A percentile compares a stretch with the other conserved stretches of the same genome.
These are phyloP conservation scores for Plotosus lineatus DNA, from an alignment of 2,113 vertebrate genomes.

Conservation along the genomic window DNA sequence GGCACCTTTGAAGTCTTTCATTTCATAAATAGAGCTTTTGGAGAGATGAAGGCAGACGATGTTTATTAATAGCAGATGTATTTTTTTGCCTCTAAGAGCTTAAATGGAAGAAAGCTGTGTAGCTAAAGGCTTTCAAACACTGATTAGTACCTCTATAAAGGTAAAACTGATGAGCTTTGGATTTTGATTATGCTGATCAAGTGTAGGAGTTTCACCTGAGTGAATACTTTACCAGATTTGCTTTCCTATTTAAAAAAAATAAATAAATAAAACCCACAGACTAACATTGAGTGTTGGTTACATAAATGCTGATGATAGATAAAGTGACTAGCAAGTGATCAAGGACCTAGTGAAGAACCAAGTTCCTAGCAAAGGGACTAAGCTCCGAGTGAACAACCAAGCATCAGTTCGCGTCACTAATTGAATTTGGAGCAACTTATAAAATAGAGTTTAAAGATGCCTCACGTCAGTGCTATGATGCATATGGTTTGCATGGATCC, in stretches of 20 bases:
- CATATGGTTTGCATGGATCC: too few species aligned
- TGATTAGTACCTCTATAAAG: constrained; percentile 34
- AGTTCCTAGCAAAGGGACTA: too few species aligned
- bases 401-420: too few species aligned
- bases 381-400: too few species aligned
- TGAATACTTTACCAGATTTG: background rate
- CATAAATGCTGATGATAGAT: too few species aligned
- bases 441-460: background rate
- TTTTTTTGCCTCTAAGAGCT: constrained; percentile 17
- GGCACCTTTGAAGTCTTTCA: constrained; percentile 59
- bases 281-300: background rate
- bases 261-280: background rate
- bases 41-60: constrained; percentile 38
- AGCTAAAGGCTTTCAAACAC: constrained; percentile 37
- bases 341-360: background rate
- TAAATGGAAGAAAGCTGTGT: constrained; percentile 22
- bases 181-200: background rate
- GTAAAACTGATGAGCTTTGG: constrained; percentile 1
- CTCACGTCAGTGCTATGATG: too few species aligned
- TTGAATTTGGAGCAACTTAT: background rate
- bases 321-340: background rate
- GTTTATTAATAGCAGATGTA: constrained; percentile 43
- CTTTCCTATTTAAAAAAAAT: too few species aligned
- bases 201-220: background rate
- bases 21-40: constrained; percentile 47